These are phyloP conservation scores for Mimachlamys varia DNA, from an alignment of 2,888 invertebrate genomes.

Conservation along the genomic window DNA sequence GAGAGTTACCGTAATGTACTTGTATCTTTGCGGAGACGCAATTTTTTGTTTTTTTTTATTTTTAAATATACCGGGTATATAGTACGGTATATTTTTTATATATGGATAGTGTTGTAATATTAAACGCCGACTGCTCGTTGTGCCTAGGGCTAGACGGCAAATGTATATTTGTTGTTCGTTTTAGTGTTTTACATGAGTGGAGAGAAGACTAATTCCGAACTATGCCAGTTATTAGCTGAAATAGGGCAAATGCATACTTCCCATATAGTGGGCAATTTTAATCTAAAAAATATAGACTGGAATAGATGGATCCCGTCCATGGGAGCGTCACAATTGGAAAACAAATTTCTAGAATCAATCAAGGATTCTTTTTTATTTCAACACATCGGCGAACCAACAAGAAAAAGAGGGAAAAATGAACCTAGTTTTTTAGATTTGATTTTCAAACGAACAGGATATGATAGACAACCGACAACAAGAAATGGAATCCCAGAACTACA, in stretches of 20 bases:
- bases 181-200: too few relatives aligned
- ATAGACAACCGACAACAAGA: background rate
- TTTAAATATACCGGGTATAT: too few relatives aligned
- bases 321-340: background rate
- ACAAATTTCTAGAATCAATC: background rate
- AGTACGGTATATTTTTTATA: too few relatives aligned
- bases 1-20: too few relatives aligned
- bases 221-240: background rate
- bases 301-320: background rate
- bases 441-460: constrained; percentile 5
- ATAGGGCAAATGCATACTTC: background rate
- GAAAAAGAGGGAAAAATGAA: background rate
- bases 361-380: background rate
- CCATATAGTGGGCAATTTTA: background rate
- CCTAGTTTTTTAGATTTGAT: background rate
- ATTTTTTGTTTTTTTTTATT: too few relatives aligned
- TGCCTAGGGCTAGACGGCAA: too few relatives aligned
- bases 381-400: background rate
- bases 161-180: too few relatives aligned
- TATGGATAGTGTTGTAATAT: too few relatives aligned
- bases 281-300: background rate
- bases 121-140: too few relatives aligned
- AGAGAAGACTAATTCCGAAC: too few relatives aligned
- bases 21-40: too few relatives aligned
- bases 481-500: background rate